Conservation (phyloP, 2,888 invertebrate genomes). For the Plebejus anna region DNA sequence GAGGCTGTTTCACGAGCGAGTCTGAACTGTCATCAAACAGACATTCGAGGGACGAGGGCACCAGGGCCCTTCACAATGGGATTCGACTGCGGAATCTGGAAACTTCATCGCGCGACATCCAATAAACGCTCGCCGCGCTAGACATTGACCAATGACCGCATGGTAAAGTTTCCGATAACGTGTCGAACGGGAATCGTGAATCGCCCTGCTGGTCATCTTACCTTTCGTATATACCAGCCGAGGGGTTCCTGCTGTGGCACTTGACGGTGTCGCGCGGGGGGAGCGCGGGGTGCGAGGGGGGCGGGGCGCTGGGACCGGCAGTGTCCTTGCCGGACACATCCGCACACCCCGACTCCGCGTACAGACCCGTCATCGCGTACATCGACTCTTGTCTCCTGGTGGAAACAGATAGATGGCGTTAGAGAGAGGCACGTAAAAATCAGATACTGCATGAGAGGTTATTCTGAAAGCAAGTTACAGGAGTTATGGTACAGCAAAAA, state of each 20-base stretch:
- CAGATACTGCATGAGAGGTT: background rate
- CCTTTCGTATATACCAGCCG: constrained; percentile 86
- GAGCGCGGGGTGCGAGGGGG: constrained; percentile 57
- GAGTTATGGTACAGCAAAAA: background rate
- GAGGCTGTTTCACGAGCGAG: no score
- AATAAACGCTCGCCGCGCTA: no score
- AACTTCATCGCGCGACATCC: no score
- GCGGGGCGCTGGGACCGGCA: constrained; percentile 69
- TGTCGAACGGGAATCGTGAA: background rate
- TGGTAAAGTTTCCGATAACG: no score
- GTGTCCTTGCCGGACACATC: constrained; percentile 78
- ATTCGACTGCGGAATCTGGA: no score
- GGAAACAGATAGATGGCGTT: background rate
- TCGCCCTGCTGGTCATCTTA: constrained; percentile 41
- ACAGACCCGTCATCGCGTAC: constrained; percentile 93
- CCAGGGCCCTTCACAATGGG: no score
- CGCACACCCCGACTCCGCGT: constrained; percentile 85
- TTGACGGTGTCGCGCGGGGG: constrained; percentile 75
- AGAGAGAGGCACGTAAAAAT: background rate
- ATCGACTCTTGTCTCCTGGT: constrained; percentile 90
- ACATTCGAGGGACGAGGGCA: no score
- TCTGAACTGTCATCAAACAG: no score
- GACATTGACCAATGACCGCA: no score
- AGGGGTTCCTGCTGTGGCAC: constrained; percentile 91
- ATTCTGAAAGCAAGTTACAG: no score